Percentiles rank a stretch among this genome's conserved stretches.
Conservation (phyloP, 2,113 vertebrate genomes). For the Stigmatopora nigra region DNA sequence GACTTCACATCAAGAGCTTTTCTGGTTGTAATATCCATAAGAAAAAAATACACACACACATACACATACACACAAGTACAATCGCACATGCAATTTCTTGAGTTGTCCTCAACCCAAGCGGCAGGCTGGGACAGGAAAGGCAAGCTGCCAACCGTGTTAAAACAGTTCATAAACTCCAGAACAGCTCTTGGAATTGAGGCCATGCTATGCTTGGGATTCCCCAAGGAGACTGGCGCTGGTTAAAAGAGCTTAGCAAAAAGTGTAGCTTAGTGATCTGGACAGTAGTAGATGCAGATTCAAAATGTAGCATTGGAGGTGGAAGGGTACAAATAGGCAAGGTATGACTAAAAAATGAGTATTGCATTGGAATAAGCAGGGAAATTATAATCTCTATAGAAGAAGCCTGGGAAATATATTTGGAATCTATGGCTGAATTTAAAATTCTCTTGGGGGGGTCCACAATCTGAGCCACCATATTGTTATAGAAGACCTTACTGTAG, state of each 20-base stretch:
- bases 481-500: constrained; percentile 65
- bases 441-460: constrained; percentile 44
- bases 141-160: not conserved
- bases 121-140: constrained; percentile 20
- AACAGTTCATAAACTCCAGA: constrained; percentile 26
- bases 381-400: constrained; percentile 51
- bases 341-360: constrained; percentile 20
- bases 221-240: constrained; percentile 17
- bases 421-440: constrained; percentile 17
- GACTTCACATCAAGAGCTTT: constrained; percentile 59
- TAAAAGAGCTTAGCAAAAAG: constrained; percentile 1
- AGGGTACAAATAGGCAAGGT: not conserved
- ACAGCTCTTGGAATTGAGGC: constrained; percentile 31
- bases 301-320: not conserved
- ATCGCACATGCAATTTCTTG: constrained; percentile 26
- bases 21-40: constrained; percentile 44
- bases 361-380: constrained; percentile 21
- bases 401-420: constrained; percentile 62
- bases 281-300: not conserved
- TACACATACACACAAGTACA: constrained; percentile 1
- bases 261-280: not conserved
- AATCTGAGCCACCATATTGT: constrained; percentile 71
- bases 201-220: constrained; percentile 30
- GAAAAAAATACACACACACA: constrained; percentile 22
- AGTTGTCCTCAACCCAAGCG: constrained; percentile 36